Base-by-base conservation (phyloP, 2,113 vertebrate genomes). In the Rhombomys opimus region DNA sequence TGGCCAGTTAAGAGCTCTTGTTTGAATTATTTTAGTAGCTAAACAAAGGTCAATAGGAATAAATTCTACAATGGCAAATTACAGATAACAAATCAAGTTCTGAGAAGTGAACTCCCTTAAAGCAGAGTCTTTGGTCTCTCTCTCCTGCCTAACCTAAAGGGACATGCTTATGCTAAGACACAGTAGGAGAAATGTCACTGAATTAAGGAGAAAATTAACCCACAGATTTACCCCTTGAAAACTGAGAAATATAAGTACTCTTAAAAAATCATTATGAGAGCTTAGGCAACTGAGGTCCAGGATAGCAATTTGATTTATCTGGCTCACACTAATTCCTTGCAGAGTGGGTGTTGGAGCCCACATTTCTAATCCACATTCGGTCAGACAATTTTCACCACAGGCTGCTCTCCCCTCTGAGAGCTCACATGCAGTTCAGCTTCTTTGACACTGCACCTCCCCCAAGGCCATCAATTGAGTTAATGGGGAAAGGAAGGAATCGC, bases 191-290 rank as follows among this genome's bases (percentile, higher is more conserved):
- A 82, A 78, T 73, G 7, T 35, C 52, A 57, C 8, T 84, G 61
- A 87, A 78, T 91, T 5, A 76, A 70, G 15, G 46, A 77, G 7
- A 6, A 35, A n/a, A 61, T 92, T n/a, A 92, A 73, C 14, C 54
- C 38, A 65, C 25, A 65, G 9, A 18, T 22, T 63, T 68, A 22
- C 41, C n/a, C 84, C 59, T 91, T 91, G 57, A 87, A 96, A 91
- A 87, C 46, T 30, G 84, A 91, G 92, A 75, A 9, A 59, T 52
- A n/a, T 13, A 72, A 92, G 54, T n/a, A 86, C 81, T 25, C n/a
- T 67, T 80, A 81, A 67, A 67, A 91, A 65, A 90, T 91, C 86
- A 81, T 84, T 57, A 80, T 61, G 41, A 32, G 38, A 89, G 23
- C 32, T 95, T 81, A 95, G 57, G 63, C 88, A 72, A 57, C 18